Conservation (phyloP, 2,797 vertebrate species). For the Aldrovandia affinis region DNA sequence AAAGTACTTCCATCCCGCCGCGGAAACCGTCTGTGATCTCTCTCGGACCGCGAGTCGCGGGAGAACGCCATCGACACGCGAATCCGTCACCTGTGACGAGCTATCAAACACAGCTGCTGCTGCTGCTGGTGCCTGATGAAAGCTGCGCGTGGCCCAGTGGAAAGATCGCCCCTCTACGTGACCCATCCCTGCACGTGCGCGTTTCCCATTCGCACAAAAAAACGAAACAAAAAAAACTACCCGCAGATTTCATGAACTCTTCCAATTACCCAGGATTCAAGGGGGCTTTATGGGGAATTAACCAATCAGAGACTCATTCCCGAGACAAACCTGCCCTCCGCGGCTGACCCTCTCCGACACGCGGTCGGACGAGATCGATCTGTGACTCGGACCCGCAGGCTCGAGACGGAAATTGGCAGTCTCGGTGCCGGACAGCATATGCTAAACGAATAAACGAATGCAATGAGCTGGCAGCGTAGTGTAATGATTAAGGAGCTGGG, state of each 20-base stretch:
- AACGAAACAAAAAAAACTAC: no score
- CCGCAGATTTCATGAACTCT: constrained; percentile 69
- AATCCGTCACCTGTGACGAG: not conserved
- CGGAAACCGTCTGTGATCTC: no score
- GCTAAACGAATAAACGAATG: constrained; percentile 3
- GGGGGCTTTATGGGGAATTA: constrained; percentile 67
- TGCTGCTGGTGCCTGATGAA: no score
- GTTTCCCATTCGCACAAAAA: no score
- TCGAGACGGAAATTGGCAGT: not conserved
- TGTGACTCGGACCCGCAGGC: not conserved
- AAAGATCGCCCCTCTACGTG: not conserved
- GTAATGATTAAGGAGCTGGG: no score
- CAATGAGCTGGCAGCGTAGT: no score
- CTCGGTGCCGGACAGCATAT: not conserved
- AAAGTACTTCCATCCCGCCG: no score
- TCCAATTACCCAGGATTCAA: constrained; percentile 72
- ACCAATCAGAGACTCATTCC: constrained; percentile 73
- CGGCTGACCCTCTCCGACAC: not conserved
- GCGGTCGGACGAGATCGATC: not conserved
- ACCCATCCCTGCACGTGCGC: not conserved
- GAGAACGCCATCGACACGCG: not conserved
- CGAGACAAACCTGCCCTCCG: constrained; percentile 61
- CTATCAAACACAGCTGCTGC: not conserved
- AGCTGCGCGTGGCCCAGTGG: no score
- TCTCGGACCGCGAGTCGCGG: not conserved